Base-by-base conservation (phyloP, 2,113 vertebrate genomes). In the Nothoprocta perdicaria region DNA sequence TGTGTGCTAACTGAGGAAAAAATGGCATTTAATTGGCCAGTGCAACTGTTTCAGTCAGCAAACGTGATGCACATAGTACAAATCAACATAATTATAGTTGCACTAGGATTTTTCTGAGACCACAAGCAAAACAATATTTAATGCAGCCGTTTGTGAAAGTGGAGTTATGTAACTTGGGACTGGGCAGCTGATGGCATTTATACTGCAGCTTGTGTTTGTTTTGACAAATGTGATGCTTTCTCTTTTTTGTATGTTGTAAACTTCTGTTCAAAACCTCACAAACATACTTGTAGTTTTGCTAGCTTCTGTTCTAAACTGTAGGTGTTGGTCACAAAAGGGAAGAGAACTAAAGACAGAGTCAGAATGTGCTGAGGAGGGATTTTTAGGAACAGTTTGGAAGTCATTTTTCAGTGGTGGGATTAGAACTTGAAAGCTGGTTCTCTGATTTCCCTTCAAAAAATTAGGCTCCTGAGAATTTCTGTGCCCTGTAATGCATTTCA, bases 71-170 rank as follows among this genome's bases (percentile, higher is more conserved):
- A 55, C 55, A 26, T 23, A 55, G 9, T n/a, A 22, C 13, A 73
- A 92, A 50, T 16, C 24, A 55, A 53, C 10, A 4, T 48, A 27
- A 80, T 16, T 33, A 57, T 89, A 89, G 22, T 15, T 82, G 33
- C 27, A 46, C 23, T 6, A 38, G 14, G 40, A 46, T 88, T 90
- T 89, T 14, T 53, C 53, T 87, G 84, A 82, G 84, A 82, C 82
- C 33, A 24, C 52, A 93, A 73, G 35, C 22, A 79, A 91, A 89
- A 29, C 12, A n/a, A 0, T 35, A 12, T 46, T 55, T 53, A 17
- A 10, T n/a, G 41, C n/a, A 74, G 35, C 10, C 6, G 65, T 80
- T 88, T 69, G 55, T 88, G 63, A 18, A 73, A 86, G 75, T 33
- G 24, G 40, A 84, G 29, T 66, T 58, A 22, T 66, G 2, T 58